Base-by-base conservation (phyloP, 2,113 vertebrate genomes). In the Brachyhypopomus gauderio region DNA sequence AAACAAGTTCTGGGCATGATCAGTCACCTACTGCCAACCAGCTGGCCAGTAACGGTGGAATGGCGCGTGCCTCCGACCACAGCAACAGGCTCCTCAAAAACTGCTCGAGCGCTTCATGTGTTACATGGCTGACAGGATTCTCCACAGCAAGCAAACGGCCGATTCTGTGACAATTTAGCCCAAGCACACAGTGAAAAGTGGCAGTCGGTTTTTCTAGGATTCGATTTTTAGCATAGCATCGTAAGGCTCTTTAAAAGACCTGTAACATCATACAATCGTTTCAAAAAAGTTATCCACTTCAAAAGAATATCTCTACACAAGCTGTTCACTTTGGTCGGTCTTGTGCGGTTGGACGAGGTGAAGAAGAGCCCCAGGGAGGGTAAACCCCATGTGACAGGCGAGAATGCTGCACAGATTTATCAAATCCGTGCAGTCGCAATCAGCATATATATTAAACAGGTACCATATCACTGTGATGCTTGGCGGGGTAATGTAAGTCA, bases 381-480 rank as follows among this genome's bases (percentile, higher is more conserved):
- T 41, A 70, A 70, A 41, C 36, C 66, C 63, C 66, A 0, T 38
- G 66, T 70, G 66, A 38, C 38, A 70, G 41, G 20, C 38, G 36
- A 70, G 36, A 38, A 38, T 8, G 4, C 66, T 2, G 34, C n/a
- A 19, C 34, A 41, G 38, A 9, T 67, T 41, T 36, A 67, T 14
- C 34, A 38, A 22, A 38, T 70, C 22, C 19, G 12, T 70, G 7
- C 5, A 70, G 16, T 38, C 41, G 36, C 34, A 67, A 30, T 36
- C 20, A 36, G 27, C n/a, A 30, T 27, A 2, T 36, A 67, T 34
- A 64, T 19, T 52, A 17, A n/a, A 64, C 48, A 56, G 64, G 19
- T 41, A 81, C 78, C 19, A 52, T 70, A 78, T 58, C 2, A 77
- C 56, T 83, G n/a, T 34, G 56, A 60, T n/a, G 45, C 45, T 14